A percentile compares a stretch with the other conserved stretches of the same genome.
Conservation (phyloP, 2,113 vertebrate genomes). For the Cynopterus brachyotis region DNA sequence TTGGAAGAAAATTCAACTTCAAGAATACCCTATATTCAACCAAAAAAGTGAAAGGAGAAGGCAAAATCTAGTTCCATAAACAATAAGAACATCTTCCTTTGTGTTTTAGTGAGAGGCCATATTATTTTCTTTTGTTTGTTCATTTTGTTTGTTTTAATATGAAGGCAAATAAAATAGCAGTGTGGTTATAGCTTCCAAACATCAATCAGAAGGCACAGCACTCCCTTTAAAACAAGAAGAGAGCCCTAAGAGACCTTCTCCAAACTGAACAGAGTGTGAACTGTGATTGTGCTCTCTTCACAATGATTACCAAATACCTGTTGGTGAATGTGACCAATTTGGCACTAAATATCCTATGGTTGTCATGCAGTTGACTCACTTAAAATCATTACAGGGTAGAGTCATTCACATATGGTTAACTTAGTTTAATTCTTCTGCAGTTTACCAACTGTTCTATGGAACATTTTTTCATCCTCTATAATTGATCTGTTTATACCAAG, state of each 20-base stretch:
- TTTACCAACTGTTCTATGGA: slow-evolving; percentile 56
- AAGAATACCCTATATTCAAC: neutral
- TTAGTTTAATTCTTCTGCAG: slow-evolving; percentile 56
- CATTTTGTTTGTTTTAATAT: neutral
- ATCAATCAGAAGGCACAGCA: neutral
- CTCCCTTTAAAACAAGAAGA: neutral
- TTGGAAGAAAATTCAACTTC: neutral
- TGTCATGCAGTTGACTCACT: slow-evolving; percentile 55
- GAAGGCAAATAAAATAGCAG: neutral
- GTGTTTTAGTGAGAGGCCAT: neutral
- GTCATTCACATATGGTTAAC: slow-evolving; percentile 33
- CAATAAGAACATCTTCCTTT: neutral
- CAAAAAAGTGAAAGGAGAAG: neutral
- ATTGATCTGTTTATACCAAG: slow-evolving; percentile 34
- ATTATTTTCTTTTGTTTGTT: neutral
- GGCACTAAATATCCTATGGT: slow-evolving; percentile 60
- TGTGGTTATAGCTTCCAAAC: neutral
- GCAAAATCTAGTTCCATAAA: neutral
- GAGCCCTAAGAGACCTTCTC: neutral
- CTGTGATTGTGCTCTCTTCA: slow-evolving; percentile 28
- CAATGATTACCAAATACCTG: slow-evolving; percentile 17
- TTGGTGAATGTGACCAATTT: slow-evolving; percentile 57
- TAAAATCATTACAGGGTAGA: slow-evolving; percentile 37
- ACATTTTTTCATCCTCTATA: slow-evolving; percentile 52
- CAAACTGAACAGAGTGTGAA: slow-evolving; percentile 17